A percentile compares a stretch with the other conserved stretches of the same genome.
Evolutionary conservation across 2,797 vertebrate species (phyloP).

Genomic region (Hypotaenidia philippensis): DNA sequence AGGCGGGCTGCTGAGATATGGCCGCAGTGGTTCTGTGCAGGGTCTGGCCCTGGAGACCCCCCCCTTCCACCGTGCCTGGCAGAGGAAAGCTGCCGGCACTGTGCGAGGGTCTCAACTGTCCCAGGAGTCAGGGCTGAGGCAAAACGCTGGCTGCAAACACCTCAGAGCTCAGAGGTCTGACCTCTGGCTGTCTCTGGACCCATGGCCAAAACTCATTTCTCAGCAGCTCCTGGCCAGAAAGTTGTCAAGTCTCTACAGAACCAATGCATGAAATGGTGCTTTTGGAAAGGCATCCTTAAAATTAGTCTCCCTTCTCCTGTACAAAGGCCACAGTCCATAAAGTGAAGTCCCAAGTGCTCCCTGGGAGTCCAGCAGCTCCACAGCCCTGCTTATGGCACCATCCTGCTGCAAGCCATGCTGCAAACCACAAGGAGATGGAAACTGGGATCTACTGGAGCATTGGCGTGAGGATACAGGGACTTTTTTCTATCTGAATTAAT

Average conservation of each 20-base stretch:
- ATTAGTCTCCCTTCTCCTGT: neutral
- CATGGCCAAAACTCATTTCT: neutral
- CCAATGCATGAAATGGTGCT: neutral
- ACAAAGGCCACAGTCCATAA: neutral
- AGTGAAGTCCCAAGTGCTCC: neutral
- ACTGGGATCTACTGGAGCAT: fast-evolving
- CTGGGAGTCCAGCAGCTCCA: neutral
- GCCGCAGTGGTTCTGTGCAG: fast-evolving
- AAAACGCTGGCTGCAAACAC: neutral
- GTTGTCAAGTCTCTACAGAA: neutral
- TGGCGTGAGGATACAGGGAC: neutral
- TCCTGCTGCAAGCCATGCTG: neutral
- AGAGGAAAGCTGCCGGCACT: neutral
- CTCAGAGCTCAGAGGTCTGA: neutral
- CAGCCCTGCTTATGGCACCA: neutral
- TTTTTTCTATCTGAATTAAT: neutral
- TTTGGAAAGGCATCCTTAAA: neutral
- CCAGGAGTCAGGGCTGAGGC: neutral
- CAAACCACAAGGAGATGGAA: neutral
- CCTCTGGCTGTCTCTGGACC: neutral
- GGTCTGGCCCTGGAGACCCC: neutral
- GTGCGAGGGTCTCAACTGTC: neutral
- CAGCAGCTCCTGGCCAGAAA: neutral
- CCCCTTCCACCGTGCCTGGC: neutral
- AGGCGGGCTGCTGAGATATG: neutral